Percentiles rank a stretch among this genome's conserved stretches.
phyloP scores from a whole-genome alignment of 1,140 invertebrate species.

The Oedothorax gibbosus region DNA sequence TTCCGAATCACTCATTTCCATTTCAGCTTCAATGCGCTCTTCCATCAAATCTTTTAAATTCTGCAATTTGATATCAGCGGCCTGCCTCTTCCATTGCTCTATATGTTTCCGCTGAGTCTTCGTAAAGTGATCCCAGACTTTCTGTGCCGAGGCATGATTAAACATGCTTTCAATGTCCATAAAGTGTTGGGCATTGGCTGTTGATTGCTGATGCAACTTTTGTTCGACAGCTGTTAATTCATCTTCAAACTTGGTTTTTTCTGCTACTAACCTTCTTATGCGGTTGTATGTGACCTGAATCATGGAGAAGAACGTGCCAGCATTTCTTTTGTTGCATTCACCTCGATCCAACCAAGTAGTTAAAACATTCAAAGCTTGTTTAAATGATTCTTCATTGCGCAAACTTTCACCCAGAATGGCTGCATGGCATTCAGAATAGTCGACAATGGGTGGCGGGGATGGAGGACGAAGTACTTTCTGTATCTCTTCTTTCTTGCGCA shows the following conservation, averaged over 20 bases:
- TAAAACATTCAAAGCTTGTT: constrained; percentile 77
- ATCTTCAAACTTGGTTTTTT: constrained; percentile 87
- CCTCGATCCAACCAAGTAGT: constrained; percentile 91
- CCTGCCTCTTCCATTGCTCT: constrained; percentile 95
- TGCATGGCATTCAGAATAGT: constrained; percentile 88
- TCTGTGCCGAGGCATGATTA: constrained; percentile 92
- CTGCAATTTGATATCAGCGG: constrained; percentile 77
- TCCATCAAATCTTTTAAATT: constrained; percentile 80
- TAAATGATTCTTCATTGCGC: constrained; percentile 75
- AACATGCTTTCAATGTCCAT: constrained; percentile 98
- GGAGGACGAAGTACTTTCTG: constrained; percentile 79
- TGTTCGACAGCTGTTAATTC: constrained; percentile 85
- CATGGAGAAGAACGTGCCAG: constrained; percentile 92
- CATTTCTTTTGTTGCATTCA: constrained; percentile 89
- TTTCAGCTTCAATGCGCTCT: constrained; percentile 80
- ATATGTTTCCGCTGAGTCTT: constrained; percentile 98
- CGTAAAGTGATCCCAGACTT: constrained; percentile 99
- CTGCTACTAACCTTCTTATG: constrained; percentile 82
- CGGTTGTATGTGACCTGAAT: constrained; percentile 94
- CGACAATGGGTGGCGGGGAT: constrained; percentile 86
- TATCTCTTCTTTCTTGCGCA: constrained; percentile 84
- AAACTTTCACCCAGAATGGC: constrained; percentile 83
- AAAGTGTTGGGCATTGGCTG: constrained; percentile 85
- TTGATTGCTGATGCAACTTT: constrained; percentile 82
- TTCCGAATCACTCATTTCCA: constrained; percentile 84